Evolutionary conservation across 1,140 invertebrate genomes (phyloP).

Genomic region (Latrodectus geometricus): DNA sequence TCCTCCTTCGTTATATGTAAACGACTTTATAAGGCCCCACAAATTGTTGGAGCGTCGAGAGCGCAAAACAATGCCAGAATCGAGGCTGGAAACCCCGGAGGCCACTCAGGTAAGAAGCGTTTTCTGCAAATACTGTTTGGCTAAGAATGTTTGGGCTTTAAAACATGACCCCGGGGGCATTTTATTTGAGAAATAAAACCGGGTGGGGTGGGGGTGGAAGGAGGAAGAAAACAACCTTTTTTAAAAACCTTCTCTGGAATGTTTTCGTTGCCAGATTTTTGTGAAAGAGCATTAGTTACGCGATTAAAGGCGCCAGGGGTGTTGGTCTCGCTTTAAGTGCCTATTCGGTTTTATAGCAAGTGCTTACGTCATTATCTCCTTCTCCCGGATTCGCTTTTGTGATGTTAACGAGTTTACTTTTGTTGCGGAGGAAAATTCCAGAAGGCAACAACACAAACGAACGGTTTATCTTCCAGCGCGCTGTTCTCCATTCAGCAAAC

Average conservation of each 20-base stretch:
- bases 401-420: constrained; percentile 61
- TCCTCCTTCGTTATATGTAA: background rate
- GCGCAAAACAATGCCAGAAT: background rate
- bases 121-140: constrained; percentile 58
- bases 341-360: constrained; percentile 21
- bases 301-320: constrained; percentile 35
- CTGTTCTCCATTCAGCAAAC: constrained; percentile 55
- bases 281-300: constrained; percentile 45
- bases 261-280: constrained; percentile 15
- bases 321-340: constrained; percentile 24
- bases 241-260: constrained; percentile 26
- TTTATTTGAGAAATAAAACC: background rate
- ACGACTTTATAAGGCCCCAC: no score
- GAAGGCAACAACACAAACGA: background rate
- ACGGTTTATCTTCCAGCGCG: background rate
- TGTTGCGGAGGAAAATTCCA: constrained; percentile 33
- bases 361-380: constrained; percentile 48
- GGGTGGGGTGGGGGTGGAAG: background rate
- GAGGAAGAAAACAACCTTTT: constrained; percentile 25
- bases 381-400: constrained; percentile 50
- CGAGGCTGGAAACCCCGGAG: background rate
- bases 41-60: no score
- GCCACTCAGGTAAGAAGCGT: constrained; percentile 7
- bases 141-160: constrained; percentile 54
- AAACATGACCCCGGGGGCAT: constrained; percentile 45